phyloP scores from a whole-genome alignment of 2,113 vertebrate species.

The Heteronetta atricapilla region DNA sequence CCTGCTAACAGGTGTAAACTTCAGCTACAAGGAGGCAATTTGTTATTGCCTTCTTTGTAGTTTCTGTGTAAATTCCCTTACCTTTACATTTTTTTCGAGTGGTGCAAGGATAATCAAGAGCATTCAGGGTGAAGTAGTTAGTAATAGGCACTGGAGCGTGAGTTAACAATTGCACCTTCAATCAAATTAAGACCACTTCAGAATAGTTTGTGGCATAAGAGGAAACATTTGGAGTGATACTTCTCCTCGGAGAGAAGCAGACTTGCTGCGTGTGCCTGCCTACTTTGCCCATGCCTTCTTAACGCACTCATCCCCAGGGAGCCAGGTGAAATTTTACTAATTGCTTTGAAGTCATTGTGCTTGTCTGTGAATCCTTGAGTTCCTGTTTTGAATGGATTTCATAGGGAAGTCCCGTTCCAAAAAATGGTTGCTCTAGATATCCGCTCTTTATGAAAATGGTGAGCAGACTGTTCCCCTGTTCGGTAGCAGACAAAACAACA shows the following conservation, averaged over 20 bases:
- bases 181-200: neutral
- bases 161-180: neutral
- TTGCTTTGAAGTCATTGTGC: neutral
- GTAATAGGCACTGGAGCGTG: neutral
- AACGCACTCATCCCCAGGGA: neutral
- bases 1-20: slow-evolving; percentile 52
- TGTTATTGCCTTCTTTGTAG: slow-evolving; percentile 67
- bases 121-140: slow-evolving; percentile 6
- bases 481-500: neutral
- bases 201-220: neutral
- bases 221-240: neutral
- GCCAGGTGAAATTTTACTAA: neutral
- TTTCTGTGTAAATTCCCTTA: slow-evolving; percentile 52
- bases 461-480: neutral
- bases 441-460: neutral
- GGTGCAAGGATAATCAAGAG: neutral
- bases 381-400: neutral
- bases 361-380: neutral
- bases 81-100: neutral
- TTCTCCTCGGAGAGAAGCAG: neutral
- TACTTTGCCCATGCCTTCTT: neutral
- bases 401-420: neutral
- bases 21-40: slow-evolving; percentile 53
- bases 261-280: neutral
- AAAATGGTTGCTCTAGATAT: neutral